Evolutionary conservation across 1,140 invertebrate species (phyloP).

Genomic region (Laupala kohalensis): DNA sequence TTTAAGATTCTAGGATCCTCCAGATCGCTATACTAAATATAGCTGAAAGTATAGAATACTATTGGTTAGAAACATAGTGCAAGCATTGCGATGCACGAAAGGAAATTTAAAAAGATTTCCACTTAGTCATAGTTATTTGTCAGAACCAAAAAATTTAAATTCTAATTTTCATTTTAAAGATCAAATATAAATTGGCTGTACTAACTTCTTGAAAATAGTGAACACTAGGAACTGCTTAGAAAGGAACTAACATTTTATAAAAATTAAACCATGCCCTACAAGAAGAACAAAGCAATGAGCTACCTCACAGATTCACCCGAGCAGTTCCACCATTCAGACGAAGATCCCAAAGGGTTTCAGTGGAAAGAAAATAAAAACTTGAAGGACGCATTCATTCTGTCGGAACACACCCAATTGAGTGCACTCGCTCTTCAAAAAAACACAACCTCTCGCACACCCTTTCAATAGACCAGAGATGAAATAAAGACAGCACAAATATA

Average conservation of each 20-base stretch:
- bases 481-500: background rate
- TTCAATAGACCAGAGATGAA: background rate
- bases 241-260: background rate
- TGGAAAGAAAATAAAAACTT: background rate
- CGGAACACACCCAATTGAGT: background rate
- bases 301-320: background rate
- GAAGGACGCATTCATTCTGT: background rate
- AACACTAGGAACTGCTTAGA: background rate
- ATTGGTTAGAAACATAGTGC: too few species aligned
- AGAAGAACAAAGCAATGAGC: background rate
- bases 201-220: too few species aligned
- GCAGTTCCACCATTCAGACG: background rate
- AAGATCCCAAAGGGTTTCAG: background rate
- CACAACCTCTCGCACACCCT: background rate
- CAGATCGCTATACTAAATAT: too few species aligned
- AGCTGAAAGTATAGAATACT: too few species aligned
- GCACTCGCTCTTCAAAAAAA: background rate
- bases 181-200: too few species aligned
- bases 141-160: too few species aligned
- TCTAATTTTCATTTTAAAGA: too few species aligned
- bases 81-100: too few species aligned
- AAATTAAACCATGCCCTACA: background rate
- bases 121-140: too few species aligned
- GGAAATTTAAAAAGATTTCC: too few species aligned
- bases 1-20: background rate